Conservation (phyloP, 2,113 vertebrate genomes). For the Motacilla tschutschensis region DNA sequence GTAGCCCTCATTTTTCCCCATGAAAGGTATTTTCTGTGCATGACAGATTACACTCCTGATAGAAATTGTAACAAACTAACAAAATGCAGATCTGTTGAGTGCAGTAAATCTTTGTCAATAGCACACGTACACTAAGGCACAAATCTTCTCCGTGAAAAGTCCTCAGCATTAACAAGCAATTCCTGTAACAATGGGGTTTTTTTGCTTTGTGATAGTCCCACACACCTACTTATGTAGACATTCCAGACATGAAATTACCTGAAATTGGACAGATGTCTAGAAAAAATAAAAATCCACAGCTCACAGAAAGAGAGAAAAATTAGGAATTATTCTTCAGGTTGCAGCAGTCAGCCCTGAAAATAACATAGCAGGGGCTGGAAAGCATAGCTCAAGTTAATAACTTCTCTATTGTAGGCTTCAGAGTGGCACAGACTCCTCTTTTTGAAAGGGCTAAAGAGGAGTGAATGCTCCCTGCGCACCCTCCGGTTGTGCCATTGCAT, state of each 20-base stretch:
- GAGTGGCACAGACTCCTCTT: neutral
- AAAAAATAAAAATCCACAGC: neutral
- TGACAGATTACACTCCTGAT: neutral
- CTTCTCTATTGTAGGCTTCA: neutral
- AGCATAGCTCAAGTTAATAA: neutral
- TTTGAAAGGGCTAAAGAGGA: neutral
- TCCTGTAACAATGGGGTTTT: neutral
- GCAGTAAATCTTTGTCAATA: neutral
- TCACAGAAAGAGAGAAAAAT: neutral
- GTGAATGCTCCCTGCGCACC: neutral
- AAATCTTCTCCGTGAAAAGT: neutral
- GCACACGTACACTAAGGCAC: neutral
- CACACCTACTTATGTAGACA: neutral
- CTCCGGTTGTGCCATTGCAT: fast-evolving
- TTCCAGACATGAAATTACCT: conserved; percentile 32
- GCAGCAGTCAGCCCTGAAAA: neutral
- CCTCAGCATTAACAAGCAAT: neutral
- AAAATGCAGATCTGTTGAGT: neutral
- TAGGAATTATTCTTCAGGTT: neutral
- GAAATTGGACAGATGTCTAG: neutral
- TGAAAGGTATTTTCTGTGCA: conserved; percentile 8
- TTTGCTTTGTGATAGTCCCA: conserved; percentile 5
- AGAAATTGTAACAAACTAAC: neutral
- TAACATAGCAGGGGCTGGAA: neutral
- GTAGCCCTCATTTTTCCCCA: neutral